A percentile compares a stretch with the other conserved stretches of the same genome.
These are phyloP conservation scores for Ibycter americanus DNA, from an alignment of 2,797 vertebrate species.

Conservation along the genomic window DNA sequence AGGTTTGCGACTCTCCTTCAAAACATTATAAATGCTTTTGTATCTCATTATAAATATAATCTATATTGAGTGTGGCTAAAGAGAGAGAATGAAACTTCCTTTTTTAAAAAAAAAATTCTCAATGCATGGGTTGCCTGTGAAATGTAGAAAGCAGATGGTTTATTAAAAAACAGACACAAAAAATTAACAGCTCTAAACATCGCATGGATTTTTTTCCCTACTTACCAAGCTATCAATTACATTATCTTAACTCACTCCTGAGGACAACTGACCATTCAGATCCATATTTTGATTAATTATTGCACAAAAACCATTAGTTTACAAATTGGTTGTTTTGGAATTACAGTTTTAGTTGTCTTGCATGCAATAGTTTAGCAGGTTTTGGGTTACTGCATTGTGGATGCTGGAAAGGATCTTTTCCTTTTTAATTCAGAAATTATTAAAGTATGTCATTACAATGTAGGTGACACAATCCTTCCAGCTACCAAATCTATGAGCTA, in stretches of 20 bases:
- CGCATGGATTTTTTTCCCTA: not conserved
- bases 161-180: not conserved
- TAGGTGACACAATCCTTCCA: not conserved
- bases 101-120: not conserved
- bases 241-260: not conserved
- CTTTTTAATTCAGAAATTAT: not conserved
- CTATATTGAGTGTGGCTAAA: not conserved
- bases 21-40: not conserved
- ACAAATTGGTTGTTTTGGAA: not conserved
- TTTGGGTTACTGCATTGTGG: not conserved
- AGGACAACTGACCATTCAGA: not conserved
- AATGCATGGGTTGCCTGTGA: not conserved
- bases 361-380: not conserved
- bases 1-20: not conserved
- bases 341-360: not conserved
- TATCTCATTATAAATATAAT: not conserved
- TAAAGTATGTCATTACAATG: not conserved
- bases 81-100: not conserved
- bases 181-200: not conserved
- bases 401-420: not conserved
- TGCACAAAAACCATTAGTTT: not conserved
- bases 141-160: not conserved
- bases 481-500: conserved; percentile 23
- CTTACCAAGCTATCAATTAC: not conserved
- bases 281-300: not conserved